A percentile compares a stretch with the other conserved stretches of the same genome.
Conservation (phyloP, 2,113 vertebrate genomes). For the Gopherus evgoodei region DNA sequence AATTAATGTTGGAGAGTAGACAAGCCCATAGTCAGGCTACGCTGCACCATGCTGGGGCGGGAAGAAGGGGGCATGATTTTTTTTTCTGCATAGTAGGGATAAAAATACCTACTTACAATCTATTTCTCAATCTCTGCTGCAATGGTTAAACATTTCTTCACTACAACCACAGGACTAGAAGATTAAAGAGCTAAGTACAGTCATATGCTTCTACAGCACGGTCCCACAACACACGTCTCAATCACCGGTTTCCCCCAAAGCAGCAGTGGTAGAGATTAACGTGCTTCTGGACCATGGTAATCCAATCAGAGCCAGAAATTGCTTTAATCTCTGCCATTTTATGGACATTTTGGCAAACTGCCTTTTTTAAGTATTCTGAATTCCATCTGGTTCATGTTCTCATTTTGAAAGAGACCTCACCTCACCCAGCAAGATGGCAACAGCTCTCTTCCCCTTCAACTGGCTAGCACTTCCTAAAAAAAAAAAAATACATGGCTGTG, state of each 20-base stretch:
- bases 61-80: neutral
- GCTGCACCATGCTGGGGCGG: neutral
- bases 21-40: neutral
- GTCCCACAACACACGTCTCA: slow-evolving; percentile 38
- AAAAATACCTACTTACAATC: slow-evolving; percentile 37
- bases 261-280: slow-evolving; percentile 69
- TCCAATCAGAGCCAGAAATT: slow-evolving; percentile 69
- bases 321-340: slow-evolving; percentile 60
- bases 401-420: neutral
- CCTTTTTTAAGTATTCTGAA: slow-evolving; percentile 27
- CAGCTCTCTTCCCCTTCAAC: neutral
- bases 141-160: slow-evolving; percentile 63
- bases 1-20: neutral
- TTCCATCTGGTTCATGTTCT: slow-evolving; percentile 1
- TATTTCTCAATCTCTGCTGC: slow-evolving; percentile 32
- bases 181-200: slow-evolving; percentile 60
- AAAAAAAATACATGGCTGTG: neutral
- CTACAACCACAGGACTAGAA: slow-evolving; percentile 5
- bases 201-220: slow-evolving; percentile 52
- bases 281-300: slow-evolving; percentile 69
- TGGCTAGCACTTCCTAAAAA: neutral
- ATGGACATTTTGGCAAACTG: slow-evolving; percentile 62
- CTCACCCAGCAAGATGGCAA: neutral
- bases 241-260: slow-evolving; percentile 43
- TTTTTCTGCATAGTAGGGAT: slow-evolving; percentile 14